These are phyloP conservation scores for Drosophila aldrichi DNA, from an alignment of 2,888 invertebrate genomes.

Conservation along the genomic window DNA sequence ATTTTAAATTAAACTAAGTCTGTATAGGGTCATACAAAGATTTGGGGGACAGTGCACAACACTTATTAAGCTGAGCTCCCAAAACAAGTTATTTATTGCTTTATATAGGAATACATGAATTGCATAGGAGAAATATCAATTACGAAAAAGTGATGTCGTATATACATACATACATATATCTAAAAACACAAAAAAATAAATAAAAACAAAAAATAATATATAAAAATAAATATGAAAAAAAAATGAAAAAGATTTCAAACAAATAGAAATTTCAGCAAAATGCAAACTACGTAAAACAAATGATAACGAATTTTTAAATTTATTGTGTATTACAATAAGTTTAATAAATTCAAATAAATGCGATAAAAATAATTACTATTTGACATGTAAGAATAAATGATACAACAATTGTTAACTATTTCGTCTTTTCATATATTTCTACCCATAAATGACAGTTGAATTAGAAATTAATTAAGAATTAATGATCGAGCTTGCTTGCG, in stretches of 20 bases:
- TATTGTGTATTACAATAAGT: slow-evolving; percentile 69
- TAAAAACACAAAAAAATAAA: slow-evolving; percentile 53
- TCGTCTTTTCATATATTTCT: not conserved
- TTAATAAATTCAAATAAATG: slow-evolving; percentile 71
- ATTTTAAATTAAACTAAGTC: slow-evolving; percentile 78
- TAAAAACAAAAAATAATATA: slow-evolving; percentile 38
- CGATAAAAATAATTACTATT: slow-evolving; percentile 82
- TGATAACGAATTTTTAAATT: slow-evolving; percentile 71
- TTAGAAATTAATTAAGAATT: not conserved
- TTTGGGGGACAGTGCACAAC: slow-evolving; percentile 52
- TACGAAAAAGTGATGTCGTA: slow-evolving; percentile 84
- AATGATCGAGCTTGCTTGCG: not conserved
- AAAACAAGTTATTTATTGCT: slow-evolving; percentile 81
- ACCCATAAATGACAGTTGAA: not conserved
- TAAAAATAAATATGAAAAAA: slow-evolving; percentile 17
- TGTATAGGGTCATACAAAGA: slow-evolving; percentile 72
- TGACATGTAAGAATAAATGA: slow-evolving; percentile 82
- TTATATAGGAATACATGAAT: slow-evolving; percentile 81
- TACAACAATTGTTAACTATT: slow-evolving; percentile 69
- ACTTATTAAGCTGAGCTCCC: slow-evolving; percentile 48
- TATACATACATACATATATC: slow-evolving; percentile 78
- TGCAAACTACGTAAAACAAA: slow-evolving; percentile 79
- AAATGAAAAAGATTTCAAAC: slow-evolving; percentile 58
- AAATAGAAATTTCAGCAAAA: slow-evolving; percentile 78
- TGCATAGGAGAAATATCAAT: slow-evolving; percentile 80